Evolutionary conservation across 2,888 invertebrate genomes (phyloP).

Genomic region (Lottia gigantea): DNA sequence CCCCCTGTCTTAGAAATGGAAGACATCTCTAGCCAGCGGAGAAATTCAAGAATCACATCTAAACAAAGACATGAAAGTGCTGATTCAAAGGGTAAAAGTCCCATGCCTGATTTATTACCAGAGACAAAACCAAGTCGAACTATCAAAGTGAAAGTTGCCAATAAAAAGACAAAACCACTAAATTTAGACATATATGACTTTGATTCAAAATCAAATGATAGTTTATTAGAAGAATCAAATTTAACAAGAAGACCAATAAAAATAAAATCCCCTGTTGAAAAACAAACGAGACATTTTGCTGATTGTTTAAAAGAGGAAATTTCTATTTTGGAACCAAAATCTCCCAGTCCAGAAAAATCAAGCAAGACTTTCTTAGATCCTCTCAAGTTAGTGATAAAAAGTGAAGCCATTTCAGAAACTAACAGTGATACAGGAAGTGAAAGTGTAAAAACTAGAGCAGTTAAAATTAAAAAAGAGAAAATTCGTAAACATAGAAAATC

Average conservation of each 20-base stretch:
- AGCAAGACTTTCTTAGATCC: neutral
- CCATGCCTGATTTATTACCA: slow-evolving; percentile 4
- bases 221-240: too few relatives aligned
- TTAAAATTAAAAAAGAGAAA: too few relatives aligned
- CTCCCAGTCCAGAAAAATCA: neutral
- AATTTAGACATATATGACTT: too few relatives aligned
- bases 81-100: neutral
- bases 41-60: neutral
- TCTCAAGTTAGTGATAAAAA: neutral
- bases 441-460: neutral
- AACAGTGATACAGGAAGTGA: slow-evolving; percentile 13
- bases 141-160: too few relatives aligned
- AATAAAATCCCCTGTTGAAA: too few relatives aligned
- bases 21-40: neutral
- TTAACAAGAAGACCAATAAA: too few relatives aligned
- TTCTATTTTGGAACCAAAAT: neutral
- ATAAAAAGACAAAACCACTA: too few relatives aligned
- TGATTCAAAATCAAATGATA: too few relatives aligned
- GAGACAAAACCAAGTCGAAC: neutral
- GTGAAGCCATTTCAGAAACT: neutral
- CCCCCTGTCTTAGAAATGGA: neutral
- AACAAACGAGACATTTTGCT: too few relatives aligned
- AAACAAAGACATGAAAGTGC: neutral
- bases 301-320: slow-evolving; percentile 6
- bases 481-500: too few relatives aligned